Evolutionary conservation across 2,113 vertebrate species (phyloP), one percentile per base, ranked within the genome.

Genomic region (Desmodus rotundus): DNA sequence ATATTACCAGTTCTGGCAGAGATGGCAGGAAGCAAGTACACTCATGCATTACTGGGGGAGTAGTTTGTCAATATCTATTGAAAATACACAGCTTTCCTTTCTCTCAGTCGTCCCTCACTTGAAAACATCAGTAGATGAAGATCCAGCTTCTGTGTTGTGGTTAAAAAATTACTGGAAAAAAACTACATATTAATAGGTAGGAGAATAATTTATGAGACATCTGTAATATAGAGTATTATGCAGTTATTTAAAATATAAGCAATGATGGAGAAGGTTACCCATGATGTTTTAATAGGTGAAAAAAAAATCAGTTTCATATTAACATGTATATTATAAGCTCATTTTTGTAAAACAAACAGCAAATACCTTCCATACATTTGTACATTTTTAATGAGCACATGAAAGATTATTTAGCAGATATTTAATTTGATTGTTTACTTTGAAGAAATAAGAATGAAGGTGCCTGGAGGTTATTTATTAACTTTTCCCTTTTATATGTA

Each of bases 301-400:
- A 74, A 36, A 74, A 94, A 88, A 68, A 50, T 91, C 26, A 73
- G 26, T 96, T 93, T 87, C 16, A 68, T 33, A 95, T 26, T 73
- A 87, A 43, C 3, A 45, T 84, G 28, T 45, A 31, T 63, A 68
- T 92, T 90, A 52, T 74, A 38, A 80, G 4, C 24, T 94, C 41
- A 77, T 73, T 94, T 95, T 88, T 65, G 8, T 52, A 82, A 24
- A 96, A 70, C 12, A 72, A n/a, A 38, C 17, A 77, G 45, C 58
- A 84, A 50, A 31, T 19, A 74, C 41, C 2, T 87, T 72, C 12
- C 52, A 20, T 38, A n/a, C 33, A 11, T 87, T 94, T 90, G 17
- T 89, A 4, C 61, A 54, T 76, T 77, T 86, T 92, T 82, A 67
- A 52, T 65, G 43, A 95, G 24, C 33, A 43, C 2, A 19, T 56